Base-by-base conservation (phyloP, 1,140 invertebrate species). In the Oryctes rhinoceros region DNA sequence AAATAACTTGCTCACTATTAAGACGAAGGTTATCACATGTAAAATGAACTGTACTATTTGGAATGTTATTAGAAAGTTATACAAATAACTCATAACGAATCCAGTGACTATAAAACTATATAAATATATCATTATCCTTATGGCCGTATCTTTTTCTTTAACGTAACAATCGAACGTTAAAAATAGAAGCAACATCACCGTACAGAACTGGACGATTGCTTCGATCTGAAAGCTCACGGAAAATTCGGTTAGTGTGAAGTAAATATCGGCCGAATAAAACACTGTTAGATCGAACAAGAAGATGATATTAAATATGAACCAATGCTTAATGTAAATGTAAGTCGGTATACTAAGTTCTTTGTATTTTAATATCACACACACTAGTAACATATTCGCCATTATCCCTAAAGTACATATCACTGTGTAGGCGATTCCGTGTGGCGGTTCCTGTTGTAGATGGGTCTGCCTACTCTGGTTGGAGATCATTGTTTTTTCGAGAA, bases 401-500 rank as follows among this genome's bases (percentile, higher is more conserved):
- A 71, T 71, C 11, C 65, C 20, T 71, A 71, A 15, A 13, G 65
- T 71, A 20, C 65, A 71, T 6, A 71, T 24, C 4, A 71, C 20
- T 4, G 65, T 71, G 20, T 71, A 71, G 9, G 65, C 65, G 15
- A 71, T 71, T 30, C 65, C 65, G 6, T 71, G 65, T 0, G 65
- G 65, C 35, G 65, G 65, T 15, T 71, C 65, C 13, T 24, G 20
- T 9, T 30, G 20, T 3, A 71, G 65, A 4, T 71, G 65, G 10
- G 9, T 71, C 7, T 30, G 20, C 24, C 65, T 71, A 71, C n/a
- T 71, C 4, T 71, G 65, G 15, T 71, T 71, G 65, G 65, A 71
- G 65, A 71, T 71, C 65, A 71, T 30, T 71, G 65, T 24, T 71
- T 71, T 71, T 71, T 71, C 65, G 20, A 71, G 65, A 37, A 71